Base-by-base conservation (phyloP, 1,140 invertebrate genomes). In the Cataglyphis hispanica region DNA sequence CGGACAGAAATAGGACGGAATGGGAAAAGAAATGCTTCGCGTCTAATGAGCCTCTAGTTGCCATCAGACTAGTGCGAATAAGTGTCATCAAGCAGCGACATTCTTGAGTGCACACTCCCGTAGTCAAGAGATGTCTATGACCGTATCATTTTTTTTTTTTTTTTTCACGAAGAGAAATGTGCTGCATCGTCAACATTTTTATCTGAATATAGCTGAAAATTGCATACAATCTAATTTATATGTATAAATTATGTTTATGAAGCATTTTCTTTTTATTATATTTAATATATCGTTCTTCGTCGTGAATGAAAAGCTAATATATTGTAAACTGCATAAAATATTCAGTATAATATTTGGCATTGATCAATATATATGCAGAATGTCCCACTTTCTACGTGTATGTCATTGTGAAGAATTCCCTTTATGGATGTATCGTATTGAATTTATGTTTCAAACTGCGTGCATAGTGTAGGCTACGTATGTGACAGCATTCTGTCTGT, bases 21-120 rank as follows among this genome's bases (percentile, higher is more conserved):
- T 22, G 75, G 43, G 10, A 81, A 61, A 67, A 66, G 61, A 56
- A 22, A 60, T 50, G 53, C 19, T 72, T 22, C n/a, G 31, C 25
- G 84, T 86, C 89, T 93, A 93, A 93, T 92, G 92, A 93, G 90
- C 89, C 87, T 88, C 89, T 92, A 87, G 87, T 86, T 90, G 86
- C 58, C 74, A 66, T 91, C 86, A 56, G 76, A 87, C 76, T 74
- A 91, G 87, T 81, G 90, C 86, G 89, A 86, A 93, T 85, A 75
- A 90, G 85, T 84, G 76, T 80, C 78, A 63, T 72, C 63, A 22
- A 60, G 69, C 27, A 40, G 43, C 34, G 63, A 46, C 31, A 66
- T 74, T 64, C 60, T 75, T 31, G 56, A 86, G 67, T 37, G 77
- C 50, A 64, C 43, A 70, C 72, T 64, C 22, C 10, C 53, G 58